Conservation (phyloP, 2,888 invertebrate genomes). For the Dastarcus helophoroides region DNA sequence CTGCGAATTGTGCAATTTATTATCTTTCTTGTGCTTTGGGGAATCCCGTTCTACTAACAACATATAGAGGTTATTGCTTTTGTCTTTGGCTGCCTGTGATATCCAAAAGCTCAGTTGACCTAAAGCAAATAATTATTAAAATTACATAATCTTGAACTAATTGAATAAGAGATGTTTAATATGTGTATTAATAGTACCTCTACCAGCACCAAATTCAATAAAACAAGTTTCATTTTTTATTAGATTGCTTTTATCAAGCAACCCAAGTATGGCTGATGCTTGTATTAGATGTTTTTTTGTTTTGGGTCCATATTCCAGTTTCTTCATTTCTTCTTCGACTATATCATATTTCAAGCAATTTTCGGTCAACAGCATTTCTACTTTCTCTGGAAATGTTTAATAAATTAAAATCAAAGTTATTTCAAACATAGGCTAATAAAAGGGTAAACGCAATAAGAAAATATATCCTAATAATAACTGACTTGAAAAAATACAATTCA, state of each 20-base stretch:
- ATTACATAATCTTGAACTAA: background rate
- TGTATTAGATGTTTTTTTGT: slow-evolving; percentile 67
- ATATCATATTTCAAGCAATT: slow-evolving; percentile 35
- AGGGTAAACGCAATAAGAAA: too few relatives aligned
- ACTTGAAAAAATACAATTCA: too few relatives aligned
- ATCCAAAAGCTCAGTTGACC: slow-evolving; percentile 72
- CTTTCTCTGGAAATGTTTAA: too few relatives aligned
- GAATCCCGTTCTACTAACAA: slow-evolving; percentile 70
- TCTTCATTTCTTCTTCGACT: slow-evolving; percentile 39
- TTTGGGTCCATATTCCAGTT: slow-evolving; percentile 47
- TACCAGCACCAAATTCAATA: slow-evolving; percentile 85
- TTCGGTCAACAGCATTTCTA: slow-evolving; percentile 32
- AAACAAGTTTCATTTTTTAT: slow-evolving; percentile 54
- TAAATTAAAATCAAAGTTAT: too few relatives aligned
- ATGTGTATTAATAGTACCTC: slow-evolving; percentile 43
- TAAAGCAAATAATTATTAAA: slow-evolving; percentile 24
- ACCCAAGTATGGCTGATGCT: slow-evolving; percentile 62
- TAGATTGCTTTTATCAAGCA: slow-evolving; percentile 50
- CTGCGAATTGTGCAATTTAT: slow-evolving; percentile 36
- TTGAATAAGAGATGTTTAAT: background rate
- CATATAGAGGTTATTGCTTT: slow-evolving; percentile 41
- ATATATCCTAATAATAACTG: too few relatives aligned
- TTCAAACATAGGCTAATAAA: too few relatives aligned
- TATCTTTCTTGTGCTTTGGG: slow-evolving; percentile 46
- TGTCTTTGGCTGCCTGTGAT: slow-evolving; percentile 45